Base-by-base conservation (phyloP, 2,797 vertebrate species). In the Parotocinclus haroldoi region DNA sequence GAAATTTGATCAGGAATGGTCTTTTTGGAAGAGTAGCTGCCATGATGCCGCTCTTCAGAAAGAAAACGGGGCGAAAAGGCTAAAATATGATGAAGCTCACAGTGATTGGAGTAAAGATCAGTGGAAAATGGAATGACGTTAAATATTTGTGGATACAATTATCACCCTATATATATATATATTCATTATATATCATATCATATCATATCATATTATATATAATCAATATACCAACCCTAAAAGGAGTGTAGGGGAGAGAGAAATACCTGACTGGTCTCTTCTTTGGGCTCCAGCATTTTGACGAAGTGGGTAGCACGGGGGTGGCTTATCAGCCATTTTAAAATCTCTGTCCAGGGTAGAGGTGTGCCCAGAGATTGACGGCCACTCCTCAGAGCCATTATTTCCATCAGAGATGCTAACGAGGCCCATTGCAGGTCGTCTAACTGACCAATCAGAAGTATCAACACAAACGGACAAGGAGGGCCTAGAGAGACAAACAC, bases 361-460 rank as follows among this genome's bases (percentile, higher is more conserved):
- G 83, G 76, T 11, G 57, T 66, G 36, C 66, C 49, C 40, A 81
- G 45, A 7, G 86, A 82, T 10, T 69, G 57, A 49, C 85, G 83
- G 7, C 87, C 82, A 64, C 68, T 85, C 59, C 70, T 82, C 73
- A 85, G 89, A 75, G 93, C 90, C 59, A 91, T 82, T 82, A 81
- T 69, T 53, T 85, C 86, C 80, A 98, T 87, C 76, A 95, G 77
- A 60, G 92, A 91, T 55, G 80, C 85, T 77, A 98, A 75, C 49
- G 88, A 83, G 8, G 83, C 82, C 0, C 84, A 76, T 75, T 94
- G 88, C 58, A 79, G 65, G 74, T 91, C 86, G 50, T 81, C 79
- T 55, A 93, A 78, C 59, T 82, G 80, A 62, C 79, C 80, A 4
- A 66, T 69, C 66, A 93, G 74, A 16, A 89, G 85, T 78, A 94